Evolutionary conservation across 1,140 invertebrate species (phyloP), one percentile per base, ranked within the genome.

Genomic region (Polypedilum vanderplanki): DNA sequence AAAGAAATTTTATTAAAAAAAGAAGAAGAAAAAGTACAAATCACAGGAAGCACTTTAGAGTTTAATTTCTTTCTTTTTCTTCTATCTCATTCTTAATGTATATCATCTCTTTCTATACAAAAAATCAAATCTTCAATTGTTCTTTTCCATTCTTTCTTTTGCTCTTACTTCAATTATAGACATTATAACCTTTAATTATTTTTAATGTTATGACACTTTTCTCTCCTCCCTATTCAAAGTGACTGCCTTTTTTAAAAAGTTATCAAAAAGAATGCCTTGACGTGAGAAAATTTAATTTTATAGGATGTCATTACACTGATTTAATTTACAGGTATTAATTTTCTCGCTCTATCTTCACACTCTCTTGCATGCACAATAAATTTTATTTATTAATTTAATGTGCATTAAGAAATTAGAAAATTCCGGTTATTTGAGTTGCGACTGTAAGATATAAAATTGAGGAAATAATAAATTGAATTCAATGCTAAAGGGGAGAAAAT

Each of bases 121-220:
- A 70, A 70, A 70, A 67, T 15, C 64, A 18, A 67, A 33, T 20
- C 8, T 70, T 70, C 18, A 18, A 70, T 70, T 22, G 20, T 70
- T 70, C 17, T 17, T 57, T 17, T 57, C n/a, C 10, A 15, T 57
- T 12, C n/a, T 70, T n/a, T 18, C 17, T 20, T 12, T 20, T 18
- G n/a, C n/a, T n/a, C n/a, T n/a, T n/a, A 1, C 18, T 70, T 70
- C 65, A 70, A 18, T 22, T 70, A 22, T 18, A 22, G 20, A 70
- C 65, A 70, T 70, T 57, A 33, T 18, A 70, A 70, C 65, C 20
- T 18, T 22, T 70, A 70, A 70, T 70, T 70, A 70, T 70, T 70
- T 70, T 70, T 70, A 70, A 70, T 70, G 65, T 22, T 22, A 70
- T 70, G 65, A 70, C 65, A 70, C 65, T 70, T 22, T 70, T 9